Conservation (phyloP, 2,113 vertebrate genomes). For the Scomber colias region DNA sequence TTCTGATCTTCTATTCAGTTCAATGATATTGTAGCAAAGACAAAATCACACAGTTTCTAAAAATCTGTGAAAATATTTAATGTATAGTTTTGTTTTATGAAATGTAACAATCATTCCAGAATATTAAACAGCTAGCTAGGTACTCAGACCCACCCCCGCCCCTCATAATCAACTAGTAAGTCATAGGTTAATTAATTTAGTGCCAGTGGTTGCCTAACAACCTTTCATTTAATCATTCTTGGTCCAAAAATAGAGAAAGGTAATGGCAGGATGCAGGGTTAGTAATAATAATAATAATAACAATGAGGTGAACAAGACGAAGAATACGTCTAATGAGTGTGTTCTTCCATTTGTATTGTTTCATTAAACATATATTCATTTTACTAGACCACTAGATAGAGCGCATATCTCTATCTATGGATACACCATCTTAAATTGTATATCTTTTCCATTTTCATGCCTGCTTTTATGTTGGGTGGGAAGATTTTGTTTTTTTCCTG, state of each 20-base stretch:
- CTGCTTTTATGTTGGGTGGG: too few species aligned
- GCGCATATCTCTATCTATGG: too few species aligned
- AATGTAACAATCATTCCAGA: too few species aligned
- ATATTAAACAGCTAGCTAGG: too few species aligned
- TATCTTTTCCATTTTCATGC: too few species aligned
- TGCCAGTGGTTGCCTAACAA: background rate
- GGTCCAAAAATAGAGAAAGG: background rate
- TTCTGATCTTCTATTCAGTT: background rate
- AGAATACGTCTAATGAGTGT: background rate
- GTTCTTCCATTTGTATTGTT: background rate
- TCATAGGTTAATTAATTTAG: background rate
- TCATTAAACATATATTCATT: background rate
- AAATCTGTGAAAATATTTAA: background rate
- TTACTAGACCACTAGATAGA: too few species aligned
- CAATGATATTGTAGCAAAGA: background rate
- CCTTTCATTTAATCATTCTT: background rate
- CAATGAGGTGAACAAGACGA: too few species aligned
- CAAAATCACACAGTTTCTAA: conserved; percentile 1
- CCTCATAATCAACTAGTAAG: background rate
- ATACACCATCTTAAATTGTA: too few species aligned
- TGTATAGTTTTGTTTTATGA: too few species aligned
- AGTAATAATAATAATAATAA: too few species aligned
- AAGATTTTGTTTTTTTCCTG: too few species aligned
- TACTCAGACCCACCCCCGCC: too few species aligned
- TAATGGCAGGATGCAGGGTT: background rate